phyloP scores from a whole-genome alignment of 2,888 invertebrate species.

The Arge pagana region DNA sequence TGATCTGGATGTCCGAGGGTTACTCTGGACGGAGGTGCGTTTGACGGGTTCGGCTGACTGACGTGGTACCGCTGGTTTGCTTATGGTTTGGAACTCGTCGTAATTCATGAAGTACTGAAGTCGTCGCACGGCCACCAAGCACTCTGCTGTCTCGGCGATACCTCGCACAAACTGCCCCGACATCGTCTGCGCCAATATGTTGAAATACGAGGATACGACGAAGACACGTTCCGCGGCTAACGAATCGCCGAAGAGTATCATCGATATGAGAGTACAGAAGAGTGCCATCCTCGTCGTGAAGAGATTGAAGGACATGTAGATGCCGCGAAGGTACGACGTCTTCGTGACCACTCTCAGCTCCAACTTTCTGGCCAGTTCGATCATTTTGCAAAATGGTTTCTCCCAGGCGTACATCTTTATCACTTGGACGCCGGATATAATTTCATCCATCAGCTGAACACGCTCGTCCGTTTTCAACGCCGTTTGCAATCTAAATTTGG shows the following conservation, averaged over 20 bases:
- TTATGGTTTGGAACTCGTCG: slow-evolving; percentile 48
- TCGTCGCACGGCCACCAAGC: slow-evolving; percentile 60
- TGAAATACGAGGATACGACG: slow-evolving; percentile 64
- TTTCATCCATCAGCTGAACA: slow-evolving; percentile 78
- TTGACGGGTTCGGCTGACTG: slow-evolving; percentile 23
- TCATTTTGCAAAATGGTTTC: slow-evolving; percentile 69
- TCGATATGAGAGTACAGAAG: slow-evolving; percentile 74
- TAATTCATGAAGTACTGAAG: slow-evolving; percentile 56
- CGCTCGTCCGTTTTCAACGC: slow-evolving; percentile 72
- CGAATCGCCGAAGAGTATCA: slow-evolving; percentile 67
- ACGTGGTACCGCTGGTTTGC: slow-evolving; percentile 34
- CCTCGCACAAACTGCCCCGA: slow-evolving; percentile 64
- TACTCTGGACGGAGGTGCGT: slow-evolving; percentile 33
- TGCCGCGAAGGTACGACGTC: slow-evolving; percentile 68
- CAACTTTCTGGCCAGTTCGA: slow-evolving; percentile 63
- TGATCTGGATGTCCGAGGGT: slow-evolving; percentile 35
- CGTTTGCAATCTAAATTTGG: slow-evolving; percentile 61
- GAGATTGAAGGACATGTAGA: slow-evolving; percentile 76
- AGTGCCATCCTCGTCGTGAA: slow-evolving; percentile 82
- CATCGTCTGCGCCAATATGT: slow-evolving; percentile 63
- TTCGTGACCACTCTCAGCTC: slow-evolving; percentile 64
- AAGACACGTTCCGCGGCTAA: slow-evolving; percentile 74
- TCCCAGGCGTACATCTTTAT: slow-evolving; percentile 85
- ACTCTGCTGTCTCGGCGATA: slow-evolving; percentile 64
- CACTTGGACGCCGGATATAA: slow-evolving; percentile 73